phyloP scores from a whole-genome alignment of 2,888 invertebrate genomes.

The Apoda limacodes region DNA sequence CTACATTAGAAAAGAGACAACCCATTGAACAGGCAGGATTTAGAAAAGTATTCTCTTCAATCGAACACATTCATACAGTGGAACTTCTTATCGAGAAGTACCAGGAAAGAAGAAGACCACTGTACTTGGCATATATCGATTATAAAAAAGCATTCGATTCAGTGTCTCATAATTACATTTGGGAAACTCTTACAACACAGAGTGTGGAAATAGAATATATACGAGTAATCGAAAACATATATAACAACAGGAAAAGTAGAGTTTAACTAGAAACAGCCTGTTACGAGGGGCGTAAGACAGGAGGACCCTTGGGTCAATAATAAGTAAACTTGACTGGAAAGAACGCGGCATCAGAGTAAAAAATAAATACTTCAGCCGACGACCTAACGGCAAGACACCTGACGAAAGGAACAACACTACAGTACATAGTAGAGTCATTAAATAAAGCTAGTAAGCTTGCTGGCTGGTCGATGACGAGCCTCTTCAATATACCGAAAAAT shows the following conservation, averaged over 20 bases:
- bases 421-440: no score
- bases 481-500: no score
- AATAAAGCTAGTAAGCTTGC: no score
- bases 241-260: conserved; percentile 9
- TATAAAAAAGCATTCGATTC: conserved; percentile 13
- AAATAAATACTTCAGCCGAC: no score
- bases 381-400: no score
- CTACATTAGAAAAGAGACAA: no score
- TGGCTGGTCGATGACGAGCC: no score
- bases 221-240: conserved; percentile 12
- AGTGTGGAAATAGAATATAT: conserved; percentile 8
- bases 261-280: conserved; percentile 5
- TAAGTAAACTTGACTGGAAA: no score
- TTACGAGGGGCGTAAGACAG: conserved; percentile 14
- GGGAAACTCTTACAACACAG: conserved; percentile 10
- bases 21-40: conserved; percentile 19
- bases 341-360: no score
- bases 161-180: conserved; percentile 10
- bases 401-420: no score
- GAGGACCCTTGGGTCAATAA: no score
- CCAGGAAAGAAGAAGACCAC: conserved; percentile 17
- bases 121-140: conserved; percentile 11
- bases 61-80: conserved; percentile 13
- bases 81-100: conserved; percentile 13
- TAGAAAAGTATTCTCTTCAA: conserved; percentile 13